Conservation (phyloP, 2,113 vertebrate species). For the Azemiops feae region DNA sequence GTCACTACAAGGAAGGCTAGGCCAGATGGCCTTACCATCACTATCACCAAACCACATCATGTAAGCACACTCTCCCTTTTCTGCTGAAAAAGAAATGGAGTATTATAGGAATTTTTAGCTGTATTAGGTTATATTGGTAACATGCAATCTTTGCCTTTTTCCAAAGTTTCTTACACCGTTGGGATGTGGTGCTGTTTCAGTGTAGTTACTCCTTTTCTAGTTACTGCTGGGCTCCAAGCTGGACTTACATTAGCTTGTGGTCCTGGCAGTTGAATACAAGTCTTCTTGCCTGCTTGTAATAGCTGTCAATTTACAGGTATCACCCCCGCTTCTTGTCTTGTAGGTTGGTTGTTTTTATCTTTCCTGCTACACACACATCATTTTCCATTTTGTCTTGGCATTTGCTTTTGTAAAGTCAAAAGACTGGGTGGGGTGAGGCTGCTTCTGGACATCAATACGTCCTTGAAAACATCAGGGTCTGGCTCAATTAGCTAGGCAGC, state of each 20-base stretch:
- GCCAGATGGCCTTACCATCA: conserved; percentile 89
- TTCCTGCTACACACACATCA: neutral
- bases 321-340: neutral
- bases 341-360: neutral
- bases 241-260: neutral
- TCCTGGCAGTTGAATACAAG: neutral
- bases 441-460: neutral
- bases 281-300: neutral
- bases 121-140: neutral
- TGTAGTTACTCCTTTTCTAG: neutral
- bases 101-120: neutral
- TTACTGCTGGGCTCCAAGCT: neutral
- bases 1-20: conserved; percentile 77
- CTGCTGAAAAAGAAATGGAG: accelerated
- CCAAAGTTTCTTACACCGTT: neutral
- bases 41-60: conserved; percentile 87
- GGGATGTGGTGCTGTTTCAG: neutral
- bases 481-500: neutral
- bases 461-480: neutral
- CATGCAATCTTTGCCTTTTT: neutral
- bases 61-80: conserved; percentile 70
- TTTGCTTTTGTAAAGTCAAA: neutral
- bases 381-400: neutral
- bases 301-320: neutral
- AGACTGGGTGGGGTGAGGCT: neutral